These are phyloP conservation scores for Buphagus erythrorhynchus DNA, from an alignment of 2,797 vertebrate species.

Conservation along the genomic window DNA sequence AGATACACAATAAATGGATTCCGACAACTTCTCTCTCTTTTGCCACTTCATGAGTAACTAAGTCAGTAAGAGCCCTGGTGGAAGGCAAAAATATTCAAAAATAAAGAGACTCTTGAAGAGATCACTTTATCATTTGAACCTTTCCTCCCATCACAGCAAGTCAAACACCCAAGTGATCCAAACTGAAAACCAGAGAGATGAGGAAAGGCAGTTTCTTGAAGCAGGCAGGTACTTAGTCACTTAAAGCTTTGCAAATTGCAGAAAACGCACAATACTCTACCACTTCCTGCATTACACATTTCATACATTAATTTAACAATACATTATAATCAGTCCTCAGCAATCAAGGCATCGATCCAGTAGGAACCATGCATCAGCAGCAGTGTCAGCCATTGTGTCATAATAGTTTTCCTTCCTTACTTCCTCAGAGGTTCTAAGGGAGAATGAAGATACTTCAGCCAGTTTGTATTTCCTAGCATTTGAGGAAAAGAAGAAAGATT, in stretches of 20 bases:
- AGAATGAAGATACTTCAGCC: background rate
- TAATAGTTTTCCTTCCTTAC: background rate
- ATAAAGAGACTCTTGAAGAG: background rate
- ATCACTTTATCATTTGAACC: background rate
- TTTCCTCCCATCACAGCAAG: background rate
- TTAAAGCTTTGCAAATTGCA: background rate
- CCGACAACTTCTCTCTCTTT: background rate
- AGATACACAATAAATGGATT: background rate
- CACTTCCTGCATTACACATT: background rate
- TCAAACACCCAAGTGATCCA: background rate
- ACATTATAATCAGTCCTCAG: background rate
- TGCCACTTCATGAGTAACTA: background rate
- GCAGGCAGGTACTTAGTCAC: background rate
- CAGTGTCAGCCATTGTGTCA: background rate
- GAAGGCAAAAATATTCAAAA: background rate
- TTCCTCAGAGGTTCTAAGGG: background rate
- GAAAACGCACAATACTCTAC: background rate
- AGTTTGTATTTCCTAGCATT: background rate
- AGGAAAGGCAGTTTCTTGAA: background rate
- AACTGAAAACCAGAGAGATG: background rate
- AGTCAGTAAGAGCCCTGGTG: background rate
- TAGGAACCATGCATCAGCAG: background rate
- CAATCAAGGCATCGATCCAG: background rate
- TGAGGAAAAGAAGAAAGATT: background rate
- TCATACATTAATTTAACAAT: background rate